Conservation (phyloP, 2,113 vertebrate genomes). For the Corythornis vintsioides region DNA sequence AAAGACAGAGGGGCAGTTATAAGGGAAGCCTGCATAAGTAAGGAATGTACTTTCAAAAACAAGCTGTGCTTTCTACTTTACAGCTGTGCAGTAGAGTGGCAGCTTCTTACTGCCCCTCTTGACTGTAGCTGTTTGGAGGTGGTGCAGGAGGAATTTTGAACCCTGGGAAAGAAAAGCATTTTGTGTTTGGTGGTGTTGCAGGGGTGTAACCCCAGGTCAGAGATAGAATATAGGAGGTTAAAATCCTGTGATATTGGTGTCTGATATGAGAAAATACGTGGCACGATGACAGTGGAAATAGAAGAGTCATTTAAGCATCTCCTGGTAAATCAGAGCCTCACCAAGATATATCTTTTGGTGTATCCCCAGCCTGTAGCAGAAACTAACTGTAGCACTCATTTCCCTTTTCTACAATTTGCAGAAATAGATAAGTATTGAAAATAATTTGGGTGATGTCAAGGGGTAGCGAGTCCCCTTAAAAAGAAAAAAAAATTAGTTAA, state of each 20-base stretch:
- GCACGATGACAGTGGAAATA: not conserved
- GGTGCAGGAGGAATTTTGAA: not conserved
- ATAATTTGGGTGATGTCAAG: not conserved
- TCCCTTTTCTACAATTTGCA: conserved; percentile 17
- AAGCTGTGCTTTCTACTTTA: not conserved
- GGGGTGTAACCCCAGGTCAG: not conserved
- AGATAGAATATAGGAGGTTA: not conserved
- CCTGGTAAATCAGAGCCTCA: not conserved
- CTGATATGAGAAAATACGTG: not conserved
- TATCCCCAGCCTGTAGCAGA: not conserved
- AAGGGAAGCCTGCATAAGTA: not conserved
- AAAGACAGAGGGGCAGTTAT: not conserved
- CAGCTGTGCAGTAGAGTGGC: not conserved
- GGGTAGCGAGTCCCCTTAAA: too few species aligned
- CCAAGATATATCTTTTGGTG: not conserved
- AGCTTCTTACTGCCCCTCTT: not conserved
- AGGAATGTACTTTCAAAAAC: not conserved
- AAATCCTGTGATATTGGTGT: not conserved
- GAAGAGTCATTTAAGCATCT: not conserved
- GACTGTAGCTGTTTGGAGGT: not conserved
- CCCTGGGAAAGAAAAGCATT: not conserved
- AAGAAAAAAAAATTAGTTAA: not conserved
- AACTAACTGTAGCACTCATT: not conserved
- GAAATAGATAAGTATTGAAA: conserved; percentile 9
- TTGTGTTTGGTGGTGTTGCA: not conserved